A percentile compares a stretch with the other conserved stretches of the same genome.
These are phyloP conservation scores for Larimichthys crocea DNA, from an alignment of 2,113 vertebrate genomes.

Conservation along the genomic window DNA sequence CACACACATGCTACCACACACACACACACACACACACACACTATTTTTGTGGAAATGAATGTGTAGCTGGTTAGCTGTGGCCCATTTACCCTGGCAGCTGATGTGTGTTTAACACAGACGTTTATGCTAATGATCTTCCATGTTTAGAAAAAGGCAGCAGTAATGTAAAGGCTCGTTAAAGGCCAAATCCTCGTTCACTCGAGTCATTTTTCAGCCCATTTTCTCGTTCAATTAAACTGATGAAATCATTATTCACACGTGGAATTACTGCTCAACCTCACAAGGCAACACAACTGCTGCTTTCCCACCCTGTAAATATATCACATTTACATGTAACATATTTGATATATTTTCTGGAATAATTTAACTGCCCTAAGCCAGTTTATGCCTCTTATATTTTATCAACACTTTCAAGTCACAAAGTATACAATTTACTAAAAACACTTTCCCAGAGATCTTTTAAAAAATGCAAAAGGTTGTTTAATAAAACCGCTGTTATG, in stretches of 20 bases:
- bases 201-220: conserved; percentile 67
- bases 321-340: neutral
- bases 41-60: conserved; percentile 57
- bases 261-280: conserved; percentile 40
- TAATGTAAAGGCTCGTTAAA: conserved; percentile 75
- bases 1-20: conserved; percentile 28
- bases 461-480: neutral
- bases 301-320: neutral
- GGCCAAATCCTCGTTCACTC: conserved; percentile 59
- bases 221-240: conserved; percentile 68
- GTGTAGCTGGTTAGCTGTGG: conserved; percentile 66
- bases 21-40: conserved; percentile 40
- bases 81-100: conserved; percentile 76
- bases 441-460: neutral
- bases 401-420: conserved; percentile 13
- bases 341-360: neutral
- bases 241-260: conserved; percentile 60
- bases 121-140: conserved; percentile 76
- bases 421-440: neutral
- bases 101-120: conserved; percentile 79
- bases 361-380: neutral
- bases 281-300: neutral
- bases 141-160: conserved; percentile 56
- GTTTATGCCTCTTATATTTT: neutral
- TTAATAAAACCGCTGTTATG: neutral